Evolutionary conservation across 2,113 vertebrate species (phyloP), one percentile per base, ranked within the genome.

Genomic region (Eulemur macaco): DNA sequence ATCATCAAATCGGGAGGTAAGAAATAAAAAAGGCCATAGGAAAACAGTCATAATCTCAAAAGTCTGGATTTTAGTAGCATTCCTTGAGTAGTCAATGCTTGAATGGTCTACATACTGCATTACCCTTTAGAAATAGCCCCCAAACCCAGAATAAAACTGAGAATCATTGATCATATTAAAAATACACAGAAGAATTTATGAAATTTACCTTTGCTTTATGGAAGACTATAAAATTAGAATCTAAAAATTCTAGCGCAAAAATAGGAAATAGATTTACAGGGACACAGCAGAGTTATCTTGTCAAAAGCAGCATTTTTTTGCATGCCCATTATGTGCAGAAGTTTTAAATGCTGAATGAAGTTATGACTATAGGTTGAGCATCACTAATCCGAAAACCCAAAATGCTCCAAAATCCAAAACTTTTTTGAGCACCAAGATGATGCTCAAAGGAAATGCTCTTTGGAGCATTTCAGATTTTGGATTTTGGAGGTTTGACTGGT

Each of bases 271-370:
- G 86, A 96, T 77, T 95, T 89, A 87, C 15, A 85, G 39, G n/a
- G 25, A 45, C 14, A 81, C 2, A 89, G 37, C n/a, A 90, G n/a
- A 87, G 45, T 34, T 66, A 56, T 60, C 54, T 39, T 74, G 66
- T 91, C 63, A 87, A 97, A 92, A 94, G 86, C 18, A 92, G 52
- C 69, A 60, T 47, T 87, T 95, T 94, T 85, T 74, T 84, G n/a
- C 39, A 96, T 42, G 9, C 18, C 37, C 21, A 84, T 5, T 82
- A 83, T 68, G 39, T 47, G 39, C 37, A 97, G 45, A 96, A 77
- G 45, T 66, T 84, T 91, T 66, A 66, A 60, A 82, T n/a, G 27
- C 15, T 88, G 31, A 87, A 54, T 45, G 20, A 17, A 86, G 23
- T 63, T 52, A 56, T 9, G 93, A 91, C 23, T 74, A 71, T 25